These are phyloP conservation scores for Drusus annulatus DNA, from an alignment of 1,140 invertebrate genomes.

Conservation along the genomic window DNA sequence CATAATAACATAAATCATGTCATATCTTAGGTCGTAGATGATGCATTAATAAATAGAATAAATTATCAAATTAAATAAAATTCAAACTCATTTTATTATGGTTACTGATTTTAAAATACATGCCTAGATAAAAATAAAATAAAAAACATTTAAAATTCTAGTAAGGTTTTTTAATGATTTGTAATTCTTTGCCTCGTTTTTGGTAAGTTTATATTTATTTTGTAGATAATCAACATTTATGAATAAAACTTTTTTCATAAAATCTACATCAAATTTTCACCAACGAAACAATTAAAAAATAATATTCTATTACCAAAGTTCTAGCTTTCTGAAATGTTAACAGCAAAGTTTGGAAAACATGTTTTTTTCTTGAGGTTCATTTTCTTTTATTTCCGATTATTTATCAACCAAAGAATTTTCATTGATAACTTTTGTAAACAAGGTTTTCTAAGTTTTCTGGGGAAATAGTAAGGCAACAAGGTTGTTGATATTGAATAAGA, in stretches of 20 bases:
- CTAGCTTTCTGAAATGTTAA: too few relatives aligned
- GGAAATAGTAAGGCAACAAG: conserved; percentile 3
- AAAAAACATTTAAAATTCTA: not conserved
- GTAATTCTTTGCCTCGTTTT: too few relatives aligned
- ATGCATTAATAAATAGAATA: conserved; percentile 31
- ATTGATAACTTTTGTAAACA: not conserved
- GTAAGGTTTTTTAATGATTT: too few relatives aligned
- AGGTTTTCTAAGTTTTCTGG: not conserved
- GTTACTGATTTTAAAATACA: not conserved
- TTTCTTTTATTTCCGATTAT: not conserved
- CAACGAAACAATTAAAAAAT: too few relatives aligned
- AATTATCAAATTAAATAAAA: conserved; percentile 21
- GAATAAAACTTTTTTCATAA: too few relatives aligned
- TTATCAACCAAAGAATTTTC: too few relatives aligned
- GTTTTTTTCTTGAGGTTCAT: not conserved
- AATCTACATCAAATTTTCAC: too few relatives aligned
- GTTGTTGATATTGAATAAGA: conserved; percentile 39
- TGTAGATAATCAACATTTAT: too few relatives aligned
- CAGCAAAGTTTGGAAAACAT: too few relatives aligned
- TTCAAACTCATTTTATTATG: not conserved
- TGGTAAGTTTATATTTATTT: too few relatives aligned
- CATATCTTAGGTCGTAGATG: conserved; percentile 37
- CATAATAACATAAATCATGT: conserved; percentile 34
- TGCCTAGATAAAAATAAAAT: not conserved
- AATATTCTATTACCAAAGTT: too few relatives aligned